Evolutionary conservation across 2,797 vertebrate genomes (phyloP).

Genomic region (Gymnothorax reevesii): DNA sequence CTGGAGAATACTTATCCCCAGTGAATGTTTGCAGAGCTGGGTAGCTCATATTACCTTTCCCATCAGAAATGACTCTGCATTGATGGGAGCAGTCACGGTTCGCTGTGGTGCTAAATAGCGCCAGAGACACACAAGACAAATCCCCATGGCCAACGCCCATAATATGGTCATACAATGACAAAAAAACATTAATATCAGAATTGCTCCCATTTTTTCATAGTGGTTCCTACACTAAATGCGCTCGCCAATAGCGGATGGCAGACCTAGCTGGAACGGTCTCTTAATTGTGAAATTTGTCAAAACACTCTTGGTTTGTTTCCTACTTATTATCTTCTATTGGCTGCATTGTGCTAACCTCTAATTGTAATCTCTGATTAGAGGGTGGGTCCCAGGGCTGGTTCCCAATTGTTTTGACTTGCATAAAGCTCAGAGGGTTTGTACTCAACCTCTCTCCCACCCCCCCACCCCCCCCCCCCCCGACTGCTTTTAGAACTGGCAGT

Average conservation of each 20-base stretch:
- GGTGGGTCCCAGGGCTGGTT: neutral
- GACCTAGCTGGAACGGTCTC: neutral
- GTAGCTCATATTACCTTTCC: neutral
- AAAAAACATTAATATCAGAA: neutral
- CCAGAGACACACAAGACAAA: neutral
- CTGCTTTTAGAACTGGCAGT: neutral
- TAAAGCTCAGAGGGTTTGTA: neutral
- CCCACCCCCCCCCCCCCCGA: neutral
- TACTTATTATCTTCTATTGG: neutral
- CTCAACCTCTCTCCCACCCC: neutral
- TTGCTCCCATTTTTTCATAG: neutral
- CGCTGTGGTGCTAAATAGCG: neutral
- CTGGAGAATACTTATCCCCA: neutral
- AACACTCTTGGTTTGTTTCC: neutral
- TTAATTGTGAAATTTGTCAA: neutral
- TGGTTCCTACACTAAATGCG: neutral
- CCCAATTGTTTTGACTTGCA: neutral
- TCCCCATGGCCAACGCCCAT: conserved; percentile 2
- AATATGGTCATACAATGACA: neutral
- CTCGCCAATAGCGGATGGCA: neutral
- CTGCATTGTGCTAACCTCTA: neutral
- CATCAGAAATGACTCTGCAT: neutral
- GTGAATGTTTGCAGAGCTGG: neutral
- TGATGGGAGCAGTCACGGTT: neutral
- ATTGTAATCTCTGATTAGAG: neutral